Evolutionary conservation across 2,888 invertebrate species (phyloP).

Genomic region (Tubulanus polymorphus): DNA sequence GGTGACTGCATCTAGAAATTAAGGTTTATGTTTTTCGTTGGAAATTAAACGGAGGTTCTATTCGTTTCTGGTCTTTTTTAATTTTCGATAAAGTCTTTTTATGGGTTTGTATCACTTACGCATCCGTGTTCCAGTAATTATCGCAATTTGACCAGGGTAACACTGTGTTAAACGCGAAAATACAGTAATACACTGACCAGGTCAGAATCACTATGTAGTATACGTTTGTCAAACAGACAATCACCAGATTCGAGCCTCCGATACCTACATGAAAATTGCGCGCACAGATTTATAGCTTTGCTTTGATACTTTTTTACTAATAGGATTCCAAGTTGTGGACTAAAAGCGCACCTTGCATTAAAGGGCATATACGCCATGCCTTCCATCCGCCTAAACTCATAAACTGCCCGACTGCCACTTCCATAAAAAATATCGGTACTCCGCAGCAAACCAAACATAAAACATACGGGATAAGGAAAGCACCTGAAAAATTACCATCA

Average conservation of each 20-base stretch:
- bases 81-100: no score
- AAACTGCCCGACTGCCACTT: constrained; percentile 60
- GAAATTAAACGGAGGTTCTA: no score
- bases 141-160: constrained; percentile 54
- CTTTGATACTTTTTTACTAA: no score
- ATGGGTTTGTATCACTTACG: no score
- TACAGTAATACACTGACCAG: constrained; percentile 24
- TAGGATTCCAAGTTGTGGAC: no score
- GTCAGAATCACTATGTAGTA: neutral
- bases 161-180: constrained; percentile 32
- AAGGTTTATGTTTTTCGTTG: no score
- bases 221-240: neutral
- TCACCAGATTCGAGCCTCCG: neutral
- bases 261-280: no score
- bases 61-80: no score
- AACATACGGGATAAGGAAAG: constrained; percentile 61
- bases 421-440: constrained; percentile 61
- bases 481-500: no score
- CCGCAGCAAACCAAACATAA: constrained; percentile 59
- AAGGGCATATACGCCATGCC: constrained; percentile 58
- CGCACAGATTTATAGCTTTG: no score
- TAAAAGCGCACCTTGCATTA: constrained; percentile 57
- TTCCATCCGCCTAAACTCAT: constrained; percentile 58
- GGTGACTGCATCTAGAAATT: no score
- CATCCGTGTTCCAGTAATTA: constrained; percentile 52